A percentile compares a stretch with the other conserved stretches of the same genome.
Conservation (phyloP, 2,797 vertebrate species). For the Valencia hispanica region DNA sequence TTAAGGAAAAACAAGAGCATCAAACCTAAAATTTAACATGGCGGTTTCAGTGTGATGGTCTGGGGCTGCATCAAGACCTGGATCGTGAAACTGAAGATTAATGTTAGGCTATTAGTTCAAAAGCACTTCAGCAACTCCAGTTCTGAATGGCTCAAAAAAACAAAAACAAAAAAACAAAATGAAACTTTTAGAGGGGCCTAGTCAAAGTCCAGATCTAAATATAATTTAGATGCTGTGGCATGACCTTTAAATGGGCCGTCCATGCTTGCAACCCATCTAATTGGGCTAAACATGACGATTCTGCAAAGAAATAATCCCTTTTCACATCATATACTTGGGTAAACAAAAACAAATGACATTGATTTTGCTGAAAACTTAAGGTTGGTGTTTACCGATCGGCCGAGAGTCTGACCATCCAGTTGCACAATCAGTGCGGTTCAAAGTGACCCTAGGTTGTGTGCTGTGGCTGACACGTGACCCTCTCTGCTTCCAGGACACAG, state of each 20-base stretch:
- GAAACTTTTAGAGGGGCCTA: not conserved
- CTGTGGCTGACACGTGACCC: slow-evolving; percentile 16
- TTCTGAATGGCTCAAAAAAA: not conserved
- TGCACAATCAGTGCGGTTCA: slow-evolving; percentile 27
- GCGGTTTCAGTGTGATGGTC: too few relatives aligned
- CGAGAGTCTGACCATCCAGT: slow-evolving; percentile 24
- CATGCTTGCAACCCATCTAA: not conserved
- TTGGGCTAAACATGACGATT: too few relatives aligned
- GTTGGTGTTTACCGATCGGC: not conserved
- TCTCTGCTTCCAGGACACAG: slow-evolving; percentile 88
- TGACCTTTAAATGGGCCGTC: not conserved
- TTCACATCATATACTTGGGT: not conserved
- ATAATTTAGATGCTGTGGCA: not conserved
- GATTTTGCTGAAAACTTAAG: not conserved
- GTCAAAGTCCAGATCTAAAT: not conserved
- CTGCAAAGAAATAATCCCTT: too few relatives aligned
- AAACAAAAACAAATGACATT: not conserved
- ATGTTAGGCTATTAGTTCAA: not conserved
- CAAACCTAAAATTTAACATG: too few relatives aligned
- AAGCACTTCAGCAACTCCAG: not conserved
- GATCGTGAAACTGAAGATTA: too few relatives aligned
- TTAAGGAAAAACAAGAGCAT: too few relatives aligned
- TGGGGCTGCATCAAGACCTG: too few relatives aligned
- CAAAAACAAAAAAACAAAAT: not conserved
- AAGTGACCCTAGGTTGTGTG: slow-evolving; percentile 10